Evolutionary conservation across 2,113 vertebrate species (phyloP), one percentile per base, ranked within the genome.

Genomic region (Grantiella picta): DNA sequence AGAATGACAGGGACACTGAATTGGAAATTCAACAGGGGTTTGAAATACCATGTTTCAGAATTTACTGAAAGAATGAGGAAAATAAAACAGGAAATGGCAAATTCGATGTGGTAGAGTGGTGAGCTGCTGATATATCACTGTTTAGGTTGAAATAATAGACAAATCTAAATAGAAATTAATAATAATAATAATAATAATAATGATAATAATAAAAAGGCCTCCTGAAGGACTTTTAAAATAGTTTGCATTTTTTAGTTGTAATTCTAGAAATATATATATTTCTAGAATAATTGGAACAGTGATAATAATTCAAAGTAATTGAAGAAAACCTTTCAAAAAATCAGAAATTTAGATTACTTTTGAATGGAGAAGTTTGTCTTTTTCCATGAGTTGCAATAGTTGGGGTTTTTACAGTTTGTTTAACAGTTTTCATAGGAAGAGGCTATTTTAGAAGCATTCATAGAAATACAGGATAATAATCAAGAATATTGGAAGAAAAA

Each of bases 1-100:
- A 73, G 77, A 94, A 90, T 94, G 94, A 92, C 75, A 86, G 60
- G 60, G 63, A 92, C 92, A 83, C 33, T 47, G 71, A 92, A 80
- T 10, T 82, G 33, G 69, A 89, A 95, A 94, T 86, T 95, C 77
- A 44, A 29, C 0, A 0, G 27, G 22, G 29, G 12, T 45, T 96
- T 94, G 72, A 93, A 92, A 70, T 66, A 73, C 29, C 22, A 44
- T 1, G 2, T 81, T 92, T 72, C 50, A 73, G 50, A 81, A 66
- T 94, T 85, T 87, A 94, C 50, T 70, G 70, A 79, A 57, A 10
- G 23, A 29, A 61, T 72, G 29, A 45, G n/a, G 24, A 82, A 91
- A 94, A 96, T 40, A 68, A 96, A 93, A 49, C 38, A 63, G 56
- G 52, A 93, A 84, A 82, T 40, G 16, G 29, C 13, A 75, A 64